Evolutionary conservation across 2,888 invertebrate genomes (phyloP).

Genomic region (Synanthedon andrenaeformis): DNA sequence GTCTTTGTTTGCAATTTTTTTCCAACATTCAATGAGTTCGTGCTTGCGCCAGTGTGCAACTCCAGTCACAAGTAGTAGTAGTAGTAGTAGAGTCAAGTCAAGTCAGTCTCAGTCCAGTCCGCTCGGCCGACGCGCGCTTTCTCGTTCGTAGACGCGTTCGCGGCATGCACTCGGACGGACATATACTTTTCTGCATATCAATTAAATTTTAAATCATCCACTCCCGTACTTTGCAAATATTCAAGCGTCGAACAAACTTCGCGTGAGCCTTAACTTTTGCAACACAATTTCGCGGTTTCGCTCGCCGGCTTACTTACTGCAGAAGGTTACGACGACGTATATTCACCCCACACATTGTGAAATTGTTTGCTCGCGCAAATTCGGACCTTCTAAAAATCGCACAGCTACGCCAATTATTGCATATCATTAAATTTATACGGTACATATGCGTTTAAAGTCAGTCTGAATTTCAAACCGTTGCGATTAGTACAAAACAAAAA

Average conservation of each 20-base stretch:
- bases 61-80: neutral
- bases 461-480: neutral
- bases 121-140: slow-evolving; percentile 26
- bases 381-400: slow-evolving; percentile 18
- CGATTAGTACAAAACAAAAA: neutral
- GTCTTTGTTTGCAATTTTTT: slow-evolving; percentile 30
- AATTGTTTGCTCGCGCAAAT: slow-evolving; percentile 27
- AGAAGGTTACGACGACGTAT: slow-evolving; percentile 26
- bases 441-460: neutral
- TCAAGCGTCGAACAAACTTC: slow-evolving; percentile 22
- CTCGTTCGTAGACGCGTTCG: slow-evolving; percentile 13
- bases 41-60: slow-evolving; percentile 10
- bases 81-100: neutral
- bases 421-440: neutral
- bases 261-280: slow-evolving; percentile 39
- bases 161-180: slow-evolving; percentile 14
- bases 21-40: slow-evolving; percentile 22
- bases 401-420: neutral
- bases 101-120: slow-evolving; percentile 12
- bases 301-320: slow-evolving; percentile 14
- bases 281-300: slow-evolving; percentile 33
- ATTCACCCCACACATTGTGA: slow-evolving; percentile 32
- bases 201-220: slow-evolving; percentile 26
- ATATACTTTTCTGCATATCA: slow-evolving; percentile 25
- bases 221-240: slow-evolving; percentile 28